A percentile compares a stretch with the other conserved stretches of the same genome.
These are phyloP conservation scores for Polymixis flavicincta DNA, from an alignment of 2,888 invertebrate genomes.

Conservation along the genomic window DNA sequence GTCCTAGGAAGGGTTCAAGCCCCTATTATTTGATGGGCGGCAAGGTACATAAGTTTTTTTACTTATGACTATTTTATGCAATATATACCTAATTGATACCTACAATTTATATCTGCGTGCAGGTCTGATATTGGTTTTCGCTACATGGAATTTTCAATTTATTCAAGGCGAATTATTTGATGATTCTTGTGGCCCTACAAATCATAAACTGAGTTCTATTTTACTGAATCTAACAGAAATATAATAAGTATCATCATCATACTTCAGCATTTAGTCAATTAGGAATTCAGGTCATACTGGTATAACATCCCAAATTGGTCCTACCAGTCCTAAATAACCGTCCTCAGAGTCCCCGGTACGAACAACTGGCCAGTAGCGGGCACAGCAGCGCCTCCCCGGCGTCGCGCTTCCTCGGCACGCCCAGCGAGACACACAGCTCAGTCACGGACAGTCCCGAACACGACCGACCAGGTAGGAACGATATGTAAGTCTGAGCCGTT, in stretches of 20 bases:
- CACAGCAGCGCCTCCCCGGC: conserved; percentile 87
- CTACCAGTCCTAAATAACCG: conserved; percentile 63
- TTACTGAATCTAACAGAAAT: neutral
- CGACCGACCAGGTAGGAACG: conserved; percentile 90
- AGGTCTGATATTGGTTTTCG: neutral
- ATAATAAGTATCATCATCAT: neutral
- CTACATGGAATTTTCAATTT: neutral
- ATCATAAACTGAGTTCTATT: neutral
- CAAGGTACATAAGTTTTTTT: conserved; percentile 80
- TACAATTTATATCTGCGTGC: neutral
- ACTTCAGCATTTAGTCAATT: neutral
- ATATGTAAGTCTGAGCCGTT: conserved; percentile 90
- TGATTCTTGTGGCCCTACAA: neutral
- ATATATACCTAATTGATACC: neutral
- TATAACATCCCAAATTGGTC: conserved; percentile 52
- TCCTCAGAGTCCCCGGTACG: conserved; percentile 88
- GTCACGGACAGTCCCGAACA: conserved; percentile 85
- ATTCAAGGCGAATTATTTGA: neutral
- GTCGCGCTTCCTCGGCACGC: conserved; percentile 84
- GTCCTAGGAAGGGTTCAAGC: conserved; percentile 87
- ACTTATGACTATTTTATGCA: conserved; percentile 41
- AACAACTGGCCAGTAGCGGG: conserved; percentile 87
- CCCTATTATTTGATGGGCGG: conserved; percentile 88
- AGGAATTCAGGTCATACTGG: conserved; percentile 12
- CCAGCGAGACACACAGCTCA: conserved; percentile 85